phyloP scores from a whole-genome alignment of 2,797 vertebrate genomes.

The Cebuella pygmaea region DNA sequence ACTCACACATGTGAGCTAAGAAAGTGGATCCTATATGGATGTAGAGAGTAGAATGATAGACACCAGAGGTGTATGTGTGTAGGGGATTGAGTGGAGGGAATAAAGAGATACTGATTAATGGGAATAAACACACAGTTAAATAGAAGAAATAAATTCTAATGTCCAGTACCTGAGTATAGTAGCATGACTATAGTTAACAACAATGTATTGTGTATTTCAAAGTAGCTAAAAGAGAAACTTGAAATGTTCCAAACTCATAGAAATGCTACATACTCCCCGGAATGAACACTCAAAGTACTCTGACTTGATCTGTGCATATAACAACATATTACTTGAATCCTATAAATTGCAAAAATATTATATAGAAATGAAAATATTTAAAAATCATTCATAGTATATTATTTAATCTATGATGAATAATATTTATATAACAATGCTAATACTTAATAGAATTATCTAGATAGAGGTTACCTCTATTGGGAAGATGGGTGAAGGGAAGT shows the following conservation, averaged over 20 bases:
- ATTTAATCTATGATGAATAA: neutral
- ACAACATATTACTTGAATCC: too few species aligned
- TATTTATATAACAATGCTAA: neutral
- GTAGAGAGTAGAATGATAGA: neutral
- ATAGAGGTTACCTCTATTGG: neutral
- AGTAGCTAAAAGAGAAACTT: too few species aligned
- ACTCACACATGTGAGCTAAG: neutral
- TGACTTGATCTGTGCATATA: too few species aligned
- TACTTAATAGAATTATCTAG: neutral
- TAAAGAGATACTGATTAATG: neutral
- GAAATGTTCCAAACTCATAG: too few species aligned
- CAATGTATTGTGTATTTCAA: neutral
- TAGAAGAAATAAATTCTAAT: neutral
- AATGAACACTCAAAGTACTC: too few species aligned
- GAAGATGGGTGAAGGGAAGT: neutral
- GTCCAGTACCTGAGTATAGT: neutral
- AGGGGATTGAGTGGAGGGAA: neutral
- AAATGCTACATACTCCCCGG: too few species aligned
- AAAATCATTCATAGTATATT: neutral
- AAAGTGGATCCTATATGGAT: neutral
- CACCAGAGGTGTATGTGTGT: neutral
- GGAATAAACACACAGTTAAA: neutral
- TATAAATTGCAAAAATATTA: too few species aligned
- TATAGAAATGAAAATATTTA: too few species aligned
- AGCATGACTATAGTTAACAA: neutral